A percentile compares a stretch with the other conserved stretches of the same genome.
Evolutionary conservation across 2,888 invertebrate genomes (phyloP).

Genomic region (Seira ritae): DNA sequence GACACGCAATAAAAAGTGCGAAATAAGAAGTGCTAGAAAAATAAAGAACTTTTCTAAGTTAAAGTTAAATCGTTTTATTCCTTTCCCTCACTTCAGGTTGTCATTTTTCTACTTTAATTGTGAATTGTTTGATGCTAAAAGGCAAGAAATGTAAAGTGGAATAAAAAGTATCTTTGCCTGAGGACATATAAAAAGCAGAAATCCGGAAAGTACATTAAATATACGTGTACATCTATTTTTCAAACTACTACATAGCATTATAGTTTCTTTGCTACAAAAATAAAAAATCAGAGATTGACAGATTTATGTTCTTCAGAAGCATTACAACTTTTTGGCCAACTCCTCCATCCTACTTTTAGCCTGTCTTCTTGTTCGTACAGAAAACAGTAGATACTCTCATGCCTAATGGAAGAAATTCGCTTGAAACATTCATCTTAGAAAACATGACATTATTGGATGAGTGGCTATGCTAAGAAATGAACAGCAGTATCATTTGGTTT

Average conservation of each 20-base stretch:
- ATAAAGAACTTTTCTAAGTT: neutral
- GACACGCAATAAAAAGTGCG: too few species aligned
- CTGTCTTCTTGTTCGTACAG: constrained; percentile 45
- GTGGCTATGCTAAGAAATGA: too few species aligned
- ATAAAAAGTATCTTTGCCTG: constrained; percentile 24
- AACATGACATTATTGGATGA: constrained; percentile 37
- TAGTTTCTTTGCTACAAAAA: too few species aligned
- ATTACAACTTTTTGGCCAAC: constrained; percentile 52
- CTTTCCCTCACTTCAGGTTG: constrained; percentile 31
- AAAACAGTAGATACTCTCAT: too few species aligned
- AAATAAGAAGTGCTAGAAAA: too few species aligned
- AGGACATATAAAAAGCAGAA: constrained; percentile 25
- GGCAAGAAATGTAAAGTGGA: constrained; percentile 16
- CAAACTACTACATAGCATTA: too few species aligned
- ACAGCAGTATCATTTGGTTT: constrained; percentile 8
- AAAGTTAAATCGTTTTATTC: too few species aligned
- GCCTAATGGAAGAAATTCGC: constrained; percentile 55
- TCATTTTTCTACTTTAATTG: constrained; percentile 58
- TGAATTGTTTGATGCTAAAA: constrained; percentile 50
- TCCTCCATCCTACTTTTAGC: constrained; percentile 53
- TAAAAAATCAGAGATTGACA: constrained; percentile 57
- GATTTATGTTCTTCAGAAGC: constrained; percentile 50
- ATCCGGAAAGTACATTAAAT: constrained; percentile 30
- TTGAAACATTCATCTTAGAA: constrained; percentile 52
- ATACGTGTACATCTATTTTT: neutral